Conservation (phyloP, 2,888 invertebrate species). For the Gisinianus flammeolus region DNA sequence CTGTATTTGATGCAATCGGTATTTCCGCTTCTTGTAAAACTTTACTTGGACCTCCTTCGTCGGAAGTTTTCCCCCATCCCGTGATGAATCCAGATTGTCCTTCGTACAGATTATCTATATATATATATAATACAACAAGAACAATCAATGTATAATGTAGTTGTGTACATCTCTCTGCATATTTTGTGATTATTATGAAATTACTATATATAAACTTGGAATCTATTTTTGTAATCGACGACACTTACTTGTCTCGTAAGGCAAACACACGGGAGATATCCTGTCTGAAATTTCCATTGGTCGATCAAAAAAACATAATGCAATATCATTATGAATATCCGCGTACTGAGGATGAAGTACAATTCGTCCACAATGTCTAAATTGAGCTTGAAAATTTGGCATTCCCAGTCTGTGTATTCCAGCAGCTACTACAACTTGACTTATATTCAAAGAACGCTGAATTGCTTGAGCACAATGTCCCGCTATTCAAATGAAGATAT, state of each 20-base stretch:
- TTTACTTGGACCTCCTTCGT: background rate
- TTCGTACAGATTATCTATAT: conserved; percentile 11
- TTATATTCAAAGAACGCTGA: background rate
- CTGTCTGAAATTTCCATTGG: background rate
- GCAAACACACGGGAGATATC: conserved; percentile 28
- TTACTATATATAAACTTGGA: background rate
- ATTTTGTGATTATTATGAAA: background rate
- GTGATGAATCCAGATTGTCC: conserved; percentile 24
- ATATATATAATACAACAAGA: too few species aligned
- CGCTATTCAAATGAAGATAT: background rate
- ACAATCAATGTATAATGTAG: background rate
- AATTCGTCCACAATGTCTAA: background rate
- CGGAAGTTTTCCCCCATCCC: conserved; percentile 34
- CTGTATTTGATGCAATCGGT: conserved; percentile 7
- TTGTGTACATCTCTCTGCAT: too few species aligned
- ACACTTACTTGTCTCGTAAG: conserved; percentile 13
- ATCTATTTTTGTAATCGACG: too few species aligned
- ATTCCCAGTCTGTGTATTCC: conserved; percentile 12
- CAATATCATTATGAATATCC: conserved; percentile 32
- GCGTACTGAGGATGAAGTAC: conserved; percentile 25
- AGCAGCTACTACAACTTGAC: background rate
- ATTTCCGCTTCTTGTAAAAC: conserved; percentile 15
- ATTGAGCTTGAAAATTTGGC: background rate
- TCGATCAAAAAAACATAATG: conserved; percentile 17
- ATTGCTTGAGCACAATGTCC: background rate